Base-by-base conservation (phyloP, 2,888 invertebrate species). In the Azorinus chamasolen region DNA sequence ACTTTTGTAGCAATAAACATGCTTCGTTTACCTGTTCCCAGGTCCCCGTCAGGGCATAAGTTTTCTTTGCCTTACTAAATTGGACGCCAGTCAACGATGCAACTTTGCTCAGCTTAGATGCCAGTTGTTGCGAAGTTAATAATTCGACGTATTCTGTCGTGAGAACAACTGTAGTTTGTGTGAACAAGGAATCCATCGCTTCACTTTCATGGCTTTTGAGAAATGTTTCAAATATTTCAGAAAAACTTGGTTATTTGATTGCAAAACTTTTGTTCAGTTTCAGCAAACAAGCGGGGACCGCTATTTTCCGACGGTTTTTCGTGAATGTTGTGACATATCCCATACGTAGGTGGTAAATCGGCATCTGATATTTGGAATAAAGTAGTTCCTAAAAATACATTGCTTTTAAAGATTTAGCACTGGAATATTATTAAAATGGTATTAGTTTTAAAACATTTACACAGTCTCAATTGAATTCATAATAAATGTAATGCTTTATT, bases 21-120 rank as follows among this genome's bases (percentile, higher is more conserved):
- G 79, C 79, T 12, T 59, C 59, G 50, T 75, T 58, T 2, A 79
- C 53, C 20, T 71, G 65, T 10, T 71, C 55, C 71, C 71, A 79
- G 25, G 55, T 55, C 46, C 79, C 79, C 18, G 55, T 43, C 39
- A 79, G 41, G 39, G 74, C 72, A 51, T 66, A 68, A 20, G 74
- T 71, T 27, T 58, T 68, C 46, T 69, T 58, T 63, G 64, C 69
- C 64, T 71, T 71, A 46, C 62, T 63, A 43, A 63, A 75, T 12
- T 54, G 51, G 27, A 75, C 64, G 12, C 75, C 68, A 32, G 71
- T 71, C 24, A 58, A 63, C 61, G 45, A 59, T 18, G 58, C 66
- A 71, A 79, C 72, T 43, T 68, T 68, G 16, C 58, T 46, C 24
- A 79, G 71, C 51, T 71, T 79, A 39, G 66, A 62, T 16, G 53